Conservation (phyloP, 2,888 invertebrate genomes). For the Eupithecia inturbata region DNA sequence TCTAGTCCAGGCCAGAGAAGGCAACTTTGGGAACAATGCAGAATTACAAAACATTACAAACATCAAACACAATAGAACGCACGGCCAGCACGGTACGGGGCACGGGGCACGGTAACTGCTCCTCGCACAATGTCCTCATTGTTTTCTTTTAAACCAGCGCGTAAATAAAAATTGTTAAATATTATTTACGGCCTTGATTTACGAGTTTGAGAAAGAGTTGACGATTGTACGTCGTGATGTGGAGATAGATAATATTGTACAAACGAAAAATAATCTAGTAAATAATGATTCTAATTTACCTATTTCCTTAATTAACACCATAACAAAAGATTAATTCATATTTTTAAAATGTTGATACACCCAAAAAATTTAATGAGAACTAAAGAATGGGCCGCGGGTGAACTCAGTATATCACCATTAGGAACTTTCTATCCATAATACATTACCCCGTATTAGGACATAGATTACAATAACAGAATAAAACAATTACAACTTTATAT, state of each 20-base stretch:
- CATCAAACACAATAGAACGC: constrained; percentile 14
- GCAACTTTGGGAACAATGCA: constrained; percentile 24
- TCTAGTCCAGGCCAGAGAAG: constrained; percentile 51
- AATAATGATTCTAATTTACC: not conserved
- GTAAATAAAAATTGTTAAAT: constrained; percentile 78
- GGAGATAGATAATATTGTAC: not conserved
- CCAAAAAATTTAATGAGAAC: constrained; percentile 10
- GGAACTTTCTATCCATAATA: constrained; percentile 22
- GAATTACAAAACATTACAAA: constrained; percentile 35
- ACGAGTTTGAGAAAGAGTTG: constrained; percentile 43
- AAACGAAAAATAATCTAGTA: not conserved
- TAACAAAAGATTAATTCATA: not conserved
- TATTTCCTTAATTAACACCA: not conserved
- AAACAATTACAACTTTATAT: too few relatives aligned
- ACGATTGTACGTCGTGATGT: not conserved
- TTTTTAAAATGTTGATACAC: not conserved
- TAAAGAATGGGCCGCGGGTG: constrained; percentile 4
- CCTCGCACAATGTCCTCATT: constrained; percentile 49
- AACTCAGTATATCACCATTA: constrained; percentile 23
- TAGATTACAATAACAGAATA: too few relatives aligned
- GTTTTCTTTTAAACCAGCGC: constrained; percentile 56
- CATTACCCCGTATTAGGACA: not conserved
- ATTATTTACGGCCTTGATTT: constrained; percentile 57
- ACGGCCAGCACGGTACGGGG: constrained; percentile 27
- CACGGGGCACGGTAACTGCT: constrained; percentile 22